Conservation (phyloP, 2,797 vertebrate species). For the Limosa lapponica region DNA sequence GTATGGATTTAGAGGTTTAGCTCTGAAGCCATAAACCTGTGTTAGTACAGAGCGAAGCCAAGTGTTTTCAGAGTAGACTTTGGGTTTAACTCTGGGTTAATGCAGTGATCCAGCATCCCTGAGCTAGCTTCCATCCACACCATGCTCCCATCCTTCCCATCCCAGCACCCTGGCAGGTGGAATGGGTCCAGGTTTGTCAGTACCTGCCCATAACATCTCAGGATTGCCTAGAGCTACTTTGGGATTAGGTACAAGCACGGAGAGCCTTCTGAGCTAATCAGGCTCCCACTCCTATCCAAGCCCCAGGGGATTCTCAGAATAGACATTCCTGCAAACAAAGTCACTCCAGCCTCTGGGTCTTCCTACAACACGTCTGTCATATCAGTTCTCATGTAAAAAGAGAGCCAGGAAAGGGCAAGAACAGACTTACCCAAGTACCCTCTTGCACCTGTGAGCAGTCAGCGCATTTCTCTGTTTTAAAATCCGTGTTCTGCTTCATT, state of each 20-base stretch:
- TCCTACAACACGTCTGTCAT: neutral
- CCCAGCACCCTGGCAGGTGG: neutral
- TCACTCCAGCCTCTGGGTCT: neutral
- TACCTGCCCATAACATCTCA: accelerated
- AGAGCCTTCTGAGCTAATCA: neutral
- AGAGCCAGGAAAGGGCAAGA: neutral
- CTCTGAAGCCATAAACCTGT: neutral
- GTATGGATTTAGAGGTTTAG: neutral
- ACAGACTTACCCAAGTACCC: neutral
- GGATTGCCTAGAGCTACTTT: neutral
- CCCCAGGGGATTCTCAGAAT: neutral
- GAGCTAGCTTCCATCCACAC: neutral
- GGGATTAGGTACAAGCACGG: neutral
- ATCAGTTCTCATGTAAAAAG: neutral
- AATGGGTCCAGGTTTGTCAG: neutral
- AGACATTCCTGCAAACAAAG: neutral
- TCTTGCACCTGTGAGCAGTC: neutral
- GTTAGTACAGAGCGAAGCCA: neutral
- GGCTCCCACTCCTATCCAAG: neutral
- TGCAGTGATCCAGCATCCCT: neutral
- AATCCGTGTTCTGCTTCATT: neutral
- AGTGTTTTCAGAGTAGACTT: constrained; percentile 7
- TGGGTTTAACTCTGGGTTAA: neutral
- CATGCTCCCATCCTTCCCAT: neutral
- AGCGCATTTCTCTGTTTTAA: neutral